A percentile compares a stretch with the other conserved stretches of the same genome.
Evolutionary conservation across 2,888 invertebrate species (phyloP).

Genomic region (Alsophila aescularia): DNA sequence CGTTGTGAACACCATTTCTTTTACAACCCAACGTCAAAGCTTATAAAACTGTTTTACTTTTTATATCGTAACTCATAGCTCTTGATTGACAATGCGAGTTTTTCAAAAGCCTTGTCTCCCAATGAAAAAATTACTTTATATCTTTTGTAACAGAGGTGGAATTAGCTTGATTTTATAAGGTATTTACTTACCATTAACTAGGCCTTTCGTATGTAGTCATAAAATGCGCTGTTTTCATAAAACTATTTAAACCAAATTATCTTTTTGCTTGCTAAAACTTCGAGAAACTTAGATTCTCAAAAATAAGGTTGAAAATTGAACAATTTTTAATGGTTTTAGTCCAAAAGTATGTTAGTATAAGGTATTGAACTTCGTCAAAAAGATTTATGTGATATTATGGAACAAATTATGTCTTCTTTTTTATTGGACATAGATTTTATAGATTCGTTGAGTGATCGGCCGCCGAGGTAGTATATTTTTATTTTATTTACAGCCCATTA

Average conservation of each 20-base stretch:
- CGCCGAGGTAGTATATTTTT: constrained; percentile 30
- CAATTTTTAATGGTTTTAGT: background rate
- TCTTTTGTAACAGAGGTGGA: constrained; percentile 13
- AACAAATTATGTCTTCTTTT: constrained; percentile 57
- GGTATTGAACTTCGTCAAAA: constrained; percentile 53
- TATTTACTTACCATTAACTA: constrained; percentile 51
- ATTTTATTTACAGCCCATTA: constrained; percentile 36
- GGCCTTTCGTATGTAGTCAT: constrained; percentile 55
- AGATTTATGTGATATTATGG: constrained; percentile 56
- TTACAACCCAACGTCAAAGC: constrained; percentile 31
- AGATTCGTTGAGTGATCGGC: constrained; percentile 41
- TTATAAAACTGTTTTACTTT: constrained; percentile 51
- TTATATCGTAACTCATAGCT: constrained; percentile 36
- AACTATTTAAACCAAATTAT: constrained; percentile 51
- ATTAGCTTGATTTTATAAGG: constrained; percentile 17
- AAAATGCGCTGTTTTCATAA: constrained; percentile 64
- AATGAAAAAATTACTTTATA: constrained; percentile 18
- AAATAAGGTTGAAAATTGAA: constrained; percentile 25
- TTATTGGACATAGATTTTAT: constrained; percentile 42
- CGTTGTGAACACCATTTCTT: constrained; percentile 28
- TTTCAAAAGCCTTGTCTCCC: constrained; percentile 30
- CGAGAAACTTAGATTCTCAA: background rate
- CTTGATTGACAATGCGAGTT: constrained; percentile 41
- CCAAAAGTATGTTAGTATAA: constrained; percentile 10
- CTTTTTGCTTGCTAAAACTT: background rate